phyloP scores from a whole-genome alignment of 2,888 invertebrate genomes.

The Chydorus sphaericus region DNA sequence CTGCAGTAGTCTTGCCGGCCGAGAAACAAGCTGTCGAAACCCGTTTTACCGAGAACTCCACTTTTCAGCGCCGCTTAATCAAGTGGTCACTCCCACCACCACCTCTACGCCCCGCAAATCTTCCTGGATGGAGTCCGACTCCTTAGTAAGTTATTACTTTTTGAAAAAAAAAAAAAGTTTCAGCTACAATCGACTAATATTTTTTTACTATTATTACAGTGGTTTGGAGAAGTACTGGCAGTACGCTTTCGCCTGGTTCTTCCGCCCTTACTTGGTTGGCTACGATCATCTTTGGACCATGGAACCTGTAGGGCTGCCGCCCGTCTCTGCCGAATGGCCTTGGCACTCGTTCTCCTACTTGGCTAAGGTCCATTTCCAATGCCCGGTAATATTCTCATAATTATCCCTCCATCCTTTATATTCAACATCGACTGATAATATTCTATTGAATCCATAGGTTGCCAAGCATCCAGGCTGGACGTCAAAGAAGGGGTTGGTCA shows the following conservation, averaged over 20 bases:
- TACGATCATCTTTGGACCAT: neutral
- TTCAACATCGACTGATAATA: neutral
- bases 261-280: neutral
- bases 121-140: neutral
- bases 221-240: neutral
- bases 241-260: neutral
- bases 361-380: neutral
- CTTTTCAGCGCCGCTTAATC: neutral
- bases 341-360: neutral
- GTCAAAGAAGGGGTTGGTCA: constrained; percentile 35
- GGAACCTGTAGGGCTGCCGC: neutral
- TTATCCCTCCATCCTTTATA: too few relatives aligned
- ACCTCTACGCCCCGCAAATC: neutral
- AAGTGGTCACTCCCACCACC: neutral
- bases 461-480: constrained; percentile 34
- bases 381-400: neutral
- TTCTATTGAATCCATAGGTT: neutral
- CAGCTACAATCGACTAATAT: neutral
- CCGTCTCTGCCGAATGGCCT: neutral
- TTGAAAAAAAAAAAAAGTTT: neutral
- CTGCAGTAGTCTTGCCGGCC: too few relatives aligned
- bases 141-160: neutral
- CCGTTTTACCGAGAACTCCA: neutral
- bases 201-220: neutral
- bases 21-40: too few relatives aligned